Base-by-base conservation (phyloP, 2,797 vertebrate species). In the Halcyon chelicuti region DNA sequence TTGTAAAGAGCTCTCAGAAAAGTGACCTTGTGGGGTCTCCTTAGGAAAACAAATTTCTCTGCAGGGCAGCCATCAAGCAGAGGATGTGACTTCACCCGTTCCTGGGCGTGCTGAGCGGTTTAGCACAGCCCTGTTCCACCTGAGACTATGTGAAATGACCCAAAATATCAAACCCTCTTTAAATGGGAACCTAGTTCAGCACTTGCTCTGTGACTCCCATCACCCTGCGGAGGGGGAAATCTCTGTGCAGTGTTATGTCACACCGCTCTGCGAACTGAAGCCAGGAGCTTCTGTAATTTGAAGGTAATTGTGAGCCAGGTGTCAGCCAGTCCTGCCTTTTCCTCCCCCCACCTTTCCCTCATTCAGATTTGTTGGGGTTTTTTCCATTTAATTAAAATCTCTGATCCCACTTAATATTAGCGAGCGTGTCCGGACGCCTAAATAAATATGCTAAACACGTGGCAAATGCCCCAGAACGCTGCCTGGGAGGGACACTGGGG, bases 321-420 rank as follows among this genome's bases (percentile, higher is more conserved):
- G 66, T 58, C 84, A 66, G 22, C 61, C 74, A 39, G 29, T 21
- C 46, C 42, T 79, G 39, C 55, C 54, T 74, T 35, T 71, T 47
- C 66, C 71, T 51, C n/a, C 37, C 39, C 17, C 9, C 28, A 16
- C 14, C 10, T 5, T 60, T 61, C 20, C 58, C 37, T 78, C 23
- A 5, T 31, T 57, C 49, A 25, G 21, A 9, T 49, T 58, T 40
- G 49, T 5, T 14, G 31, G 12, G 14, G 33, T 22, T 91, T 83
- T 94, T 67, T 20, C 74, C 68, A 49, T 57, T 87, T 91, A 83
- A 93, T 94, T 93, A 94, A 95, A 77, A 19, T 2, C 28, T 17
- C 60, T 49, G 55, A 33, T 80, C 28, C 68, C 28, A 28, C 23
- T 93, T 68, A 71, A 88, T 88, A 61, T 75, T 54, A 54, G 46